Conservation (phyloP, 2,888 invertebrate genomes). For the Smittia aterrima region DNA sequence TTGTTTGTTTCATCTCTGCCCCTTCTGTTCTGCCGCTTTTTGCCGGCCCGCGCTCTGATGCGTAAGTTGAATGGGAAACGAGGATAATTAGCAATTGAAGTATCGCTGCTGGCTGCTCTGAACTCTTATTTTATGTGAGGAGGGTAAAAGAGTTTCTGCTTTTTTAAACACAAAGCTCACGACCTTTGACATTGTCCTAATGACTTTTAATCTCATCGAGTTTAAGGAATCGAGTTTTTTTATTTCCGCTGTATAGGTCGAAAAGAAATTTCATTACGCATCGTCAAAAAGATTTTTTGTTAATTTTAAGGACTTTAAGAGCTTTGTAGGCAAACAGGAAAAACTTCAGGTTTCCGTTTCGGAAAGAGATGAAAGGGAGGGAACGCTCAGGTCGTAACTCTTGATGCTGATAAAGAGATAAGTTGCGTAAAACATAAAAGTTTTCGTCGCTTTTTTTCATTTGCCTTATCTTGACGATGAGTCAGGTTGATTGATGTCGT, state of each 20-base stretch:
- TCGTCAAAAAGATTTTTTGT: too few relatives aligned
- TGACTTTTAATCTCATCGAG: background rate
- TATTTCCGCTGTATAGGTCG: background rate
- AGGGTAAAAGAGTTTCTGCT: background rate
- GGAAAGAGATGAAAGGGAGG: too few relatives aligned
- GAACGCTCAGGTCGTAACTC: too few relatives aligned
- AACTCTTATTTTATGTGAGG: background rate
- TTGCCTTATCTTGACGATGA: too few relatives aligned
- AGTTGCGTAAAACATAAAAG: too few relatives aligned
- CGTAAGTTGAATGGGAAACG: background rate
- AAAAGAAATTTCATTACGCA: background rate
- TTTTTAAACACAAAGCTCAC: background rate
- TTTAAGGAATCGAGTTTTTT: background rate
- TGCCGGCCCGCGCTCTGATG: background rate
- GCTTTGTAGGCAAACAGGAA: too few relatives aligned
- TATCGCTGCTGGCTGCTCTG: background rate
- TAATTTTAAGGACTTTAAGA: background rate
- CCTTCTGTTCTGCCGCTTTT: background rate
- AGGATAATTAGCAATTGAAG: conserved; percentile 17
- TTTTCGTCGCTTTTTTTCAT: too few relatives aligned
- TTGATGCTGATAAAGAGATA: too few relatives aligned
- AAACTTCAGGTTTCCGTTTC: too few relatives aligned
- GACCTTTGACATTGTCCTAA: background rate
- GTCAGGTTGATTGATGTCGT: too few relatives aligned
- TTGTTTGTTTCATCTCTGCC: background rate